phyloP scores from a whole-genome alignment of 2,797 vertebrate genomes.

The Coreius guichenoti region DNA sequence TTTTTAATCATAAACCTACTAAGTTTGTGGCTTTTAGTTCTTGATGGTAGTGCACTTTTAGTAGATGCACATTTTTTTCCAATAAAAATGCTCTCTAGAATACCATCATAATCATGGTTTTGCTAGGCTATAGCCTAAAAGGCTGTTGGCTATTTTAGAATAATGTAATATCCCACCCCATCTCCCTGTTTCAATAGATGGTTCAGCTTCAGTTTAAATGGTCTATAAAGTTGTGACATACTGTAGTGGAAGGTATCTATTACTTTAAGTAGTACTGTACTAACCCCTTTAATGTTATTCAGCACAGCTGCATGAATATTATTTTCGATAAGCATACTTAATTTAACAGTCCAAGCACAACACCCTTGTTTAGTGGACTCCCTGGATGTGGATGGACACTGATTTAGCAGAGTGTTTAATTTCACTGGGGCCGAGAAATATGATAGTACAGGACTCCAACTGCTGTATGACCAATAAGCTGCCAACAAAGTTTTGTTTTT shows the following conservation, averaged over 20 bases:
- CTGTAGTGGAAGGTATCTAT: neutral
- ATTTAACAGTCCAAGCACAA: constrained; percentile 35
- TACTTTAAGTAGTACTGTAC: constrained; percentile 4
- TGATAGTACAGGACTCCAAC: constrained; percentile 43
- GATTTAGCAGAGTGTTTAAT: constrained; percentile 61
- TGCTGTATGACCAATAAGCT: constrained; percentile 44
- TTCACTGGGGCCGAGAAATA: constrained; percentile 62
- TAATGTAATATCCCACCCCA: neutral
- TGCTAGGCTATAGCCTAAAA: neutral
- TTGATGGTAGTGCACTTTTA: neutral
- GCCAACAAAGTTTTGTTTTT: constrained; percentile 40
- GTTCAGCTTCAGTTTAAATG: neutral
- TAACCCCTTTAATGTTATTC: neutral
- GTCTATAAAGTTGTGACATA: neutral
- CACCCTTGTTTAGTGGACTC: constrained; percentile 21
- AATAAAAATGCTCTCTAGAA: neutral
- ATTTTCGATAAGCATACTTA: constrained; percentile 38
- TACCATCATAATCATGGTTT: neutral
- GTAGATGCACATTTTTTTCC: neutral
- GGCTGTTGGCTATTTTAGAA: neutral
- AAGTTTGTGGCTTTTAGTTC: neutral
- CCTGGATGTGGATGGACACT: constrained; percentile 40
- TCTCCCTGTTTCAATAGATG: neutral
- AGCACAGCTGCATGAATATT: constrained; percentile 24
- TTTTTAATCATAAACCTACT: neutral